A percentile compares a stretch with the other conserved stretches of the same genome.
Conservation (phyloP, 1,140 invertebrate genomes). For the Drosophila nigromelanica region DNA sequence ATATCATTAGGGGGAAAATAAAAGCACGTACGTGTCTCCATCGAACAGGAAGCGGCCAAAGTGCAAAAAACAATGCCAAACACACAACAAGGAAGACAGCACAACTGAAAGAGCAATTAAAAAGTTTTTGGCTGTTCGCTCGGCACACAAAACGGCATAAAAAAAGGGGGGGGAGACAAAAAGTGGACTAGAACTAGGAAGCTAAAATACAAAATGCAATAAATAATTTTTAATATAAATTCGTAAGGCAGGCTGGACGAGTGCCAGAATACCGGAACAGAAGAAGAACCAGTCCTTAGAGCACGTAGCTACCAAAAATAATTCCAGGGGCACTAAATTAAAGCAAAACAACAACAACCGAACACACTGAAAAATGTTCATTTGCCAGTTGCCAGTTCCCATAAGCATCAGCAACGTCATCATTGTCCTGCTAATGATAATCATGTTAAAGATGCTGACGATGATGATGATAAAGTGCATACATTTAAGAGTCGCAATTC, state of each 20-base stretch:
- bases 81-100: slow-evolving; percentile 21
- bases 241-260: slow-evolving; percentile 58
- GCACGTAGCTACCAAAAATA: slow-evolving; percentile 57
- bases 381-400: slow-evolving; percentile 41
- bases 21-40: slow-evolving; percentile 71
- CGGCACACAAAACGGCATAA: slow-evolving; percentile 38
- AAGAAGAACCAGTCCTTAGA: slow-evolving; percentile 7
- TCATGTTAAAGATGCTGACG: neutral
- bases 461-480: slow-evolving; percentile 59
- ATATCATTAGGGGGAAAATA: slow-evolving; percentile 72
- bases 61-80: slow-evolving; percentile 59
- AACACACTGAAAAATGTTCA: slow-evolving; percentile 58
- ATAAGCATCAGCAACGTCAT: slow-evolving; percentile 17
- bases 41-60: slow-evolving; percentile 40
- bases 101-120: slow-evolving; percentile 55
- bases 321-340: slow-evolving; percentile 67
- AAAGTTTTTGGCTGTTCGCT: slow-evolving; percentile 64
- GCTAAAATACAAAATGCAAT: slow-evolving; percentile 58
- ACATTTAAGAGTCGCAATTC: slow-evolving; percentile 49
- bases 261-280: slow-evolving; percentile 28
- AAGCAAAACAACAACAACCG: slow-evolving; percentile 54
- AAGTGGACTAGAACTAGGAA: slow-evolving; percentile 9
- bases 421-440: slow-evolving; percentile 11
- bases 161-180: neutral
- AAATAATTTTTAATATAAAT: slow-evolving; percentile 80